Conservation (phyloP, 2,797 vertebrate species). For the Toxotes lorentzi region DNA sequence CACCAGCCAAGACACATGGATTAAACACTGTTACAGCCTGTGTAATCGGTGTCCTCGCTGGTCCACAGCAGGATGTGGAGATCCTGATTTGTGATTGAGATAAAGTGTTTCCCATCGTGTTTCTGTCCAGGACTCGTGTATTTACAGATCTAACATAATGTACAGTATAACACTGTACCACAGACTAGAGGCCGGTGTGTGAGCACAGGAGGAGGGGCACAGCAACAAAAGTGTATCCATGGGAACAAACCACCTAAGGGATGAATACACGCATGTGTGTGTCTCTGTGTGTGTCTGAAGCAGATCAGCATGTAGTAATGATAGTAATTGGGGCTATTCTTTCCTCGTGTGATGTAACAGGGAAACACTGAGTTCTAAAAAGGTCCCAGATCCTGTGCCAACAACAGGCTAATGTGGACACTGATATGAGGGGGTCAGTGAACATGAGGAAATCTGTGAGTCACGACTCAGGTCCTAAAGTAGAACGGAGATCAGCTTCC, state of each 20-base stretch:
- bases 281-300: neutral
- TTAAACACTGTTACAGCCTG: too few species aligned
- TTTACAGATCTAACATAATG: neutral
- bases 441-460: neutral
- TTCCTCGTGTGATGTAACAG: conserved; percentile 11
- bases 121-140: neutral
- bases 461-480: neutral
- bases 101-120: neutral
- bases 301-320: conserved; percentile 45
- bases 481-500: neutral
- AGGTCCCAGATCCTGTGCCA: neutral
- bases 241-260: conserved; percentile 57
- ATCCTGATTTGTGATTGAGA: too few species aligned
- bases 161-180: neutral
- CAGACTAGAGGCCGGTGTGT: conserved; percentile 1
- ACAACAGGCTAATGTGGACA: neutral
- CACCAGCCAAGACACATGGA: too few species aligned
- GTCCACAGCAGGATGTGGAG: too few species aligned
- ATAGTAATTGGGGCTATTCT: conserved; percentile 30
- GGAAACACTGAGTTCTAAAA: neutral
- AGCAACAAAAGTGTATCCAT: conserved; percentile 49
- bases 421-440: neutral
- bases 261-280: neutral
- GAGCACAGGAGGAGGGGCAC: conserved; percentile 30
- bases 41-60: too few species aligned